Evolutionary conservation across 1,140 invertebrate genomes (phyloP).

Genomic region (Orius laevigatus): DNA sequence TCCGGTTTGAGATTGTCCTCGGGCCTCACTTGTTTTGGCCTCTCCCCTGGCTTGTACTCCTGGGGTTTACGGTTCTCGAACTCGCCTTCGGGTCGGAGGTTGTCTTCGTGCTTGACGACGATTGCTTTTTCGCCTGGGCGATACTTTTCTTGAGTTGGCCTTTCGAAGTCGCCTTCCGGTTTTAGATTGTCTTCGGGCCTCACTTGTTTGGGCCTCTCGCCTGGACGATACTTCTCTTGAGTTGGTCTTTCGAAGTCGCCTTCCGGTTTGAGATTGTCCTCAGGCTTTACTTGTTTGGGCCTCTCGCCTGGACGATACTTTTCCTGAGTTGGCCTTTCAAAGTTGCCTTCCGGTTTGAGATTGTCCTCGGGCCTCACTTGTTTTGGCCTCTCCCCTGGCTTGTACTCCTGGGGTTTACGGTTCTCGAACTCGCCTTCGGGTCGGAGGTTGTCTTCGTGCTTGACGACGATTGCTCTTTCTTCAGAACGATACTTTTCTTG

Average conservation of each 20-base stretch:
- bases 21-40: conserved; percentile 18
- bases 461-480: conserved; percentile 37
- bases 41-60: conserved; percentile 23
- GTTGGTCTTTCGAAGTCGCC: conserved; percentile 35
- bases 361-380: no score
- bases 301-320: conserved; percentile 27
- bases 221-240: conserved; percentile 20
- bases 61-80: conserved; percentile 23
- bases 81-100: conserved; percentile 27
- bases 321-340: no score
- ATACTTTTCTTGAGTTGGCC: conserved; percentile 19
- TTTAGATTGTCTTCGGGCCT: conserved; percentile 38
- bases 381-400: no score
- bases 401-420: conserved; percentile 9
- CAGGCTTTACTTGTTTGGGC: conserved; percentile 36
- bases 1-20: conserved; percentile 24
- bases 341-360: no score
- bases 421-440: conserved; percentile 45
- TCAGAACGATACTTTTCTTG: conserved; percentile 28
- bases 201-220: conserved; percentile 29
- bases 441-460: conserved; percentile 41
- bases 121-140: conserved; percentile 25
- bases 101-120: conserved; percentile 32
- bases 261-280: conserved; percentile 42
- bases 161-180: conserved; percentile 41